Conservation (phyloP, 37 sponge, comb jelly and placozoan species). For the Diacarnus erythraeanus region DNA sequence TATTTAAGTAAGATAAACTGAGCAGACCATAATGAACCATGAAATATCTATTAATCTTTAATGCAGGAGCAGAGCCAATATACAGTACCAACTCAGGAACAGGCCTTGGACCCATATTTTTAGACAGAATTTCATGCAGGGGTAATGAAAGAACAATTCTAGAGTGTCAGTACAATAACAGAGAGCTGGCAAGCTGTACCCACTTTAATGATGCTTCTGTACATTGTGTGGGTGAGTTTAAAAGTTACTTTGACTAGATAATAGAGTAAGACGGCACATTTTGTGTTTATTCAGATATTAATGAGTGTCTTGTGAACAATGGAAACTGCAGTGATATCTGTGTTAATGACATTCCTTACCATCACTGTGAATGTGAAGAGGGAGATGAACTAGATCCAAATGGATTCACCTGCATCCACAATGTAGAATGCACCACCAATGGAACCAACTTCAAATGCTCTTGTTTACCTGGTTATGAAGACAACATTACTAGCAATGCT, state of each 20-base stretch:
- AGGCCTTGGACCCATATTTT: constrained; percentile 27
- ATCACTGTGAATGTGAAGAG: constrained; percentile 16
- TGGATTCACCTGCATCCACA: constrained; percentile 2
- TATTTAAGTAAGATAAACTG: neutral
- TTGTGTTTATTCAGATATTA: constrained; percentile 5
- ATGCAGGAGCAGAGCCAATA: neutral
- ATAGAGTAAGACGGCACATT: neutral
- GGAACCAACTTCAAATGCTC: neutral
- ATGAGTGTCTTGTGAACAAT: constrained; percentile 9
- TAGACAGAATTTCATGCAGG: constrained; percentile 16
- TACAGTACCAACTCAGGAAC: constrained; percentile 1
- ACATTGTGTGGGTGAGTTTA: constrained; percentile 13
- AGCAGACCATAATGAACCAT: neutral
- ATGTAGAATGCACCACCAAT: neutral
- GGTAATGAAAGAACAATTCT: constrained; percentile 28
- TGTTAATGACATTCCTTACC: constrained; percentile 30
- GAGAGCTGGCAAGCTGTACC: neutral
- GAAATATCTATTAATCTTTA: neutral
- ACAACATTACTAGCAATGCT: neutral
- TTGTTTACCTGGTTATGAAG: constrained; percentile 4
- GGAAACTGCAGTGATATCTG: constrained; percentile 19
- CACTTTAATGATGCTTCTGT: constrained; percentile 11
- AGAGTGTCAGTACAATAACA: constrained; percentile 6
- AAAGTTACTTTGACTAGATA: too few relatives aligned
- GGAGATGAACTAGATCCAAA: constrained; percentile 26